A percentile compares a stretch with the other conserved stretches of the same genome.
These are phyloP conservation scores for Abscondita cerata DNA, from an alignment of 2,888 invertebrate genomes.

Conservation along the genomic window DNA sequence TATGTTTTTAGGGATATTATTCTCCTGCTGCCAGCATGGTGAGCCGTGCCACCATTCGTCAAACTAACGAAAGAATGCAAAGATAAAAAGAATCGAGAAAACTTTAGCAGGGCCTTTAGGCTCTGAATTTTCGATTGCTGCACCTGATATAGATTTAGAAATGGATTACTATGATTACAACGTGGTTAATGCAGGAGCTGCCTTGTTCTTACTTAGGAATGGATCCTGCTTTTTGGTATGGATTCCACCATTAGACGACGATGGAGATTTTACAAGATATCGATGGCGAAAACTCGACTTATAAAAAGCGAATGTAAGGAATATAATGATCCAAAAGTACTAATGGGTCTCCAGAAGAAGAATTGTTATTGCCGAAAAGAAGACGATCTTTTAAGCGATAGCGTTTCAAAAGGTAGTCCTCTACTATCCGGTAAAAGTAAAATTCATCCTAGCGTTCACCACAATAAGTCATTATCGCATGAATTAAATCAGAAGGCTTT, in stretches of 20 bases:
- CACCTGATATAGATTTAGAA: slow-evolving; percentile 78
- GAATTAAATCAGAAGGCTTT: slow-evolving; percentile 41
- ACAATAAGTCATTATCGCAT: slow-evolving; percentile 38
- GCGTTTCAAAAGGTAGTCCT: slow-evolving; percentile 42
- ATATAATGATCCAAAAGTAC: slow-evolving; percentile 69
- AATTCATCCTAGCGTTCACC: slow-evolving; percentile 45
- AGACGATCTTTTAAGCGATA: slow-evolving; percentile 40
- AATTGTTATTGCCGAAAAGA: slow-evolving; percentile 59
- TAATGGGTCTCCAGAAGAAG: slow-evolving; percentile 70
- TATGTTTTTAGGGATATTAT: slow-evolving; percentile 68
- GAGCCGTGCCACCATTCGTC: slow-evolving; percentile 69
- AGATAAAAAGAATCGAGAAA: slow-evolving; percentile 77
- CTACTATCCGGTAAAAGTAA: slow-evolving; percentile 43
- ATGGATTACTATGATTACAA: slow-evolving; percentile 90
- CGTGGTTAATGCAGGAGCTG: slow-evolving; percentile 82
- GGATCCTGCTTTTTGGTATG: slow-evolving; percentile 88
- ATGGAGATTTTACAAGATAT: slow-evolving; percentile 69
- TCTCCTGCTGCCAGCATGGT: slow-evolving; percentile 74
- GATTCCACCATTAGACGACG: slow-evolving; percentile 81
- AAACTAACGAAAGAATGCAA: slow-evolving; percentile 78
- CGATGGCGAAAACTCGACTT: slow-evolving; percentile 60
- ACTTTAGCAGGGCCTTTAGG: slow-evolving; percentile 66
- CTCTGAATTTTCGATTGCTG: slow-evolving; percentile 79
- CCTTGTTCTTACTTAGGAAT: slow-evolving; percentile 88
- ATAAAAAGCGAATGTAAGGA: slow-evolving; percentile 55